A percentile compares a stretch with the other conserved stretches of the same genome.
Conservation (phyloP, 2,888 invertebrate species). For the Tetheella fluctuosa region DNA sequence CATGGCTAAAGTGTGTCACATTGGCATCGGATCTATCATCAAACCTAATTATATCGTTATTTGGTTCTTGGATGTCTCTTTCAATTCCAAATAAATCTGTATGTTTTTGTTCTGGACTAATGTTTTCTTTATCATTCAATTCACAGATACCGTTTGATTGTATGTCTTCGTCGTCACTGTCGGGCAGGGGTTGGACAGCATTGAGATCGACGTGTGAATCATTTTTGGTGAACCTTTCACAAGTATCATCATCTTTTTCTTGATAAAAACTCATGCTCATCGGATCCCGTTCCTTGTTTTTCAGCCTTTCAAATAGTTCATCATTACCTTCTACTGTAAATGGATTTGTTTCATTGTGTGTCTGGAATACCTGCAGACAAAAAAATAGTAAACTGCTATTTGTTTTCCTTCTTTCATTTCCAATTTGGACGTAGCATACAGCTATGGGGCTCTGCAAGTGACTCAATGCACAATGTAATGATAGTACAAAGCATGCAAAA, state of each 20-base stretch:
- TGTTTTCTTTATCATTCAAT: constrained; percentile 66
- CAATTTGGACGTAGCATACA: no score
- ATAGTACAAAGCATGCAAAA: no score
- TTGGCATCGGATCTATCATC: constrained; percentile 60
- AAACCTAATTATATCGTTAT: constrained; percentile 70
- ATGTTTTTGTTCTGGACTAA: constrained; percentile 54
- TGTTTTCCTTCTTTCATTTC: no score
- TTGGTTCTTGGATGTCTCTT: constrained; percentile 57
- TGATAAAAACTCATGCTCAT: constrained; percentile 88
- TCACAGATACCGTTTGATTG: constrained; percentile 60
- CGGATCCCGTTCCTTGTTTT: constrained; percentile 85
- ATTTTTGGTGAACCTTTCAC: constrained; percentile 65
- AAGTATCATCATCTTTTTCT: constrained; percentile 83
- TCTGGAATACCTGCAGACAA: constrained; percentile 71
- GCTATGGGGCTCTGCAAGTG: no score
- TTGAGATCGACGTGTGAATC: constrained; percentile 83
- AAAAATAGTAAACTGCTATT: not conserved
- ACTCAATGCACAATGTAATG: no score
- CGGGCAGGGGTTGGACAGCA: constrained; percentile 83
- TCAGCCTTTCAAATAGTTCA: constrained; percentile 77
- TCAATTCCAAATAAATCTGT: constrained; percentile 51
- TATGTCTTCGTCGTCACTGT: constrained; percentile 78
- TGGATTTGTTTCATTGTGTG: constrained; percentile 76
- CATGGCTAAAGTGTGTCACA: constrained; percentile 48
- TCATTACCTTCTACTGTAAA: constrained; percentile 74